Conservation (phyloP, 1,140 invertebrate species). For the Sesamia nonagrioides region DNA sequence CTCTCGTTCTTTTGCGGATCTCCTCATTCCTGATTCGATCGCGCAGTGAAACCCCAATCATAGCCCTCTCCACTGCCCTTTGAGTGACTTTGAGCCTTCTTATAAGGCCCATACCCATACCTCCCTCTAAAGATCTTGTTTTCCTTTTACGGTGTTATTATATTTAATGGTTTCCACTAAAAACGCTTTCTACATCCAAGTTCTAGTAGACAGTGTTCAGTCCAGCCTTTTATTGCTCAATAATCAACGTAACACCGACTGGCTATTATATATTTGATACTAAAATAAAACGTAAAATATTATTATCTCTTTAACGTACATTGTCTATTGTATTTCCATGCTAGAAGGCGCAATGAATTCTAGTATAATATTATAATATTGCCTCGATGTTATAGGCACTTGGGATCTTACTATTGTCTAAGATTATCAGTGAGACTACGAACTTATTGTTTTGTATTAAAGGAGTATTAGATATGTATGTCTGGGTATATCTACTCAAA, state of each 20-base stretch:
- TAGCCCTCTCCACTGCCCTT: no score
- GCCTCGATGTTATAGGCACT: constrained; percentile 26
- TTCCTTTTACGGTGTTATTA: neutral
- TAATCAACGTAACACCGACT: constrained; percentile 12
- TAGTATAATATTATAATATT: constrained; percentile 36
- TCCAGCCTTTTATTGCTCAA: constrained; percentile 5
- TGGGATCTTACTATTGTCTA: constrained; percentile 32
- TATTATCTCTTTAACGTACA: constrained; percentile 30
- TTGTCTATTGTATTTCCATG: constrained; percentile 47
- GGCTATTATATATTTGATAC: neutral
- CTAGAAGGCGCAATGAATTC: constrained; percentile 44
- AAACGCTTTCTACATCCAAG: neutral
- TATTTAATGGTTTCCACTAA: neutral
- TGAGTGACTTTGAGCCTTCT: no score
- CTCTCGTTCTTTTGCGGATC: no score
- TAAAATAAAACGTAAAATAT: constrained; percentile 47
- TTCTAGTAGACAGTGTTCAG: neutral
- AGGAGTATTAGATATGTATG: neutral
- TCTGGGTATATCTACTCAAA: no score
- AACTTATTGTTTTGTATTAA: constrained; percentile 34
- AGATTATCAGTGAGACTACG: neutral
- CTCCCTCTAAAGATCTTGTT: neutral
- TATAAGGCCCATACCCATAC: no score
- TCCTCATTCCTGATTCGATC: no score
- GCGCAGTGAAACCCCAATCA: no score